Conservation (phyloP, 2,113 vertebrate genomes). For the Actinemys pallida region DNA sequence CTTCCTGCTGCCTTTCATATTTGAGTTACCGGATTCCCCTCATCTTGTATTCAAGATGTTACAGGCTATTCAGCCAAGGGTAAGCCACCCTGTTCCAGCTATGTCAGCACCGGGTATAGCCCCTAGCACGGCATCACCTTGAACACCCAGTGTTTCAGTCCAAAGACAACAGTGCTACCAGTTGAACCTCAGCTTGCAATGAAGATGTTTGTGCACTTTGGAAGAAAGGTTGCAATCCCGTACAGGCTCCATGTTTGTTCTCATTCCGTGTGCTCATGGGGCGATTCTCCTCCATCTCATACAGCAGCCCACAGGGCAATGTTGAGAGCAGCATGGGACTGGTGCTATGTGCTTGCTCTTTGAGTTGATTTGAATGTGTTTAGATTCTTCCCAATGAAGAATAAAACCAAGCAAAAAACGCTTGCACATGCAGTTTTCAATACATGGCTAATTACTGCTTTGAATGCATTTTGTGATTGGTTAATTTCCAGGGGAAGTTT, state of each 20-base stretch:
- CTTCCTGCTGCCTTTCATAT: too few species aligned
- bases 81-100: background rate
- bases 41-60: too few species aligned
- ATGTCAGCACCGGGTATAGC: accelerated
- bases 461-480: background rate
- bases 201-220: background rate
- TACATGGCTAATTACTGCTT: accelerated
- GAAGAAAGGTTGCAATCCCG: background rate
- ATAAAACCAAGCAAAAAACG: background rate
- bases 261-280: background rate
- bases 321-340: accelerated
- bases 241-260: background rate
- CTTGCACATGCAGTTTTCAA: background rate
- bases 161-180: background rate
- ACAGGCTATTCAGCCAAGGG: too few species aligned
- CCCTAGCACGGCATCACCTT: accelerated
- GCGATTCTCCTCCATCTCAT: background rate
- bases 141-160: background rate
- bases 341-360: accelerated
- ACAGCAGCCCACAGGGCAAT: accelerated
- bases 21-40: too few species aligned
- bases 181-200: background rate
- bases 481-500: background rate
- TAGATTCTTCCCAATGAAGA: background rate
- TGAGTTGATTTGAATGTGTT: background rate